Base-by-base conservation (phyloP, 1,140 invertebrate species). In the Caenorhabditis briggsae region DNA sequence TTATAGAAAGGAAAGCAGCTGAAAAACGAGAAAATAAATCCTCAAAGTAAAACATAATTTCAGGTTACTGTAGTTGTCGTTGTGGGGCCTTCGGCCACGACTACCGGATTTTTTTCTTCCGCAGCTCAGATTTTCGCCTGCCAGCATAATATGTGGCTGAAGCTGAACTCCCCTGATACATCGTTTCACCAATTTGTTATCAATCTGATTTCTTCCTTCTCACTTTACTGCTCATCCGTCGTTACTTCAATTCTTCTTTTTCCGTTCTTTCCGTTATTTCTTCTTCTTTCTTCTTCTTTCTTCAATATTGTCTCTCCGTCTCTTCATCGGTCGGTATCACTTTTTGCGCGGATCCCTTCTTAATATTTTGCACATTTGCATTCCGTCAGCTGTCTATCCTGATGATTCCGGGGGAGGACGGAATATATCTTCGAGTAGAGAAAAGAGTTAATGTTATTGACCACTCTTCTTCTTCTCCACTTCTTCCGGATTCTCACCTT, bases 291-390 rank as follows among this genome's bases (percentile, higher is more conserved):
- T 16, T 23, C n/a, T 18, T n/a, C 56, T 59, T 23, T n/a, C 20
- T 59, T 23, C 56, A 59, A 20, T 59, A 1, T 1, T 33, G 11
- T 14, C 50, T 78, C 70, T 78, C 46, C 70, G 70, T 78, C 70
- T 78, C 70, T 25, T 78, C 70, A 50, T 78, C 70, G 16, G 8
- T 50, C 70, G 48, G 6, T 78, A 78, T 78, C 43, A 78, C 46
- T 78, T 78, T 78, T 50, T 78, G 70, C 70, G 70, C 70, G 46
- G 46, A 12, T 78, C 70, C 70, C 70, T 18, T 78, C 70, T 78
- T 20, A 78, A 78, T 78, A 46, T 78, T 78, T 78, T 78, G 70
- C 70, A 78, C 70, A 78, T 78, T 78, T 78, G 46, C 70, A 53
- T 78, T 78, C 70, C 46, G 70, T 50, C 70, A 78, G 70, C 70